These are phyloP conservation scores for Amblyopsis rosae DNA, from an alignment of 2,113 vertebrate species.

Conservation along the genomic window DNA sequence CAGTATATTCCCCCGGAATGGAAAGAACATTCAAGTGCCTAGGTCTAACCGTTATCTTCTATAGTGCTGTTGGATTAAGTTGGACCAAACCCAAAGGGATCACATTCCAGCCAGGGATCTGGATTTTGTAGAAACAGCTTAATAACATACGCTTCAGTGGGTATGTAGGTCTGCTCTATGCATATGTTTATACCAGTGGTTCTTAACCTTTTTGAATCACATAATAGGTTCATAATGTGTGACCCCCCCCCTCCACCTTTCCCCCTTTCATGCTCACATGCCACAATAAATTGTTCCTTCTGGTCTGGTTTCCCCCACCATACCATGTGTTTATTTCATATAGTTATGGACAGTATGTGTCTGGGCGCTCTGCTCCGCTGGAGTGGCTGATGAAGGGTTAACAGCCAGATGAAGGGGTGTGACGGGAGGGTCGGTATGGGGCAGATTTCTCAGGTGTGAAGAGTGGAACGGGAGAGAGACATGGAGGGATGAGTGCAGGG, in stretches of 20 bases:
- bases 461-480: slow-evolving; percentile 63
- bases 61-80: slow-evolving; percentile 71
- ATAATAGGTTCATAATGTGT: too few species aligned
- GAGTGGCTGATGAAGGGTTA: slow-evolving; percentile 64
- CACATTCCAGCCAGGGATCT: slow-evolving; percentile 72
- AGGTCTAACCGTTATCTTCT: slow-evolving; percentile 69
- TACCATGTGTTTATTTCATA: too few species aligned
- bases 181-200: slow-evolving; percentile 41
- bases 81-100: slow-evolving; percentile 68
- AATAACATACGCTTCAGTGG: slow-evolving; percentile 62
- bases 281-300: too few species aligned
- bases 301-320: too few species aligned
- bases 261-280: too few species aligned
- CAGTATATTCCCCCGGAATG: slow-evolving; percentile 62
- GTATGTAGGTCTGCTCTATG: slow-evolving; percentile 62
- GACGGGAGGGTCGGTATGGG: slow-evolving; percentile 50
- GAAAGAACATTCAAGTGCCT: slow-evolving; percentile 66
- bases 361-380: slow-evolving; percentile 39
- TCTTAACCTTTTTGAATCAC: too few species aligned
- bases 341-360: slow-evolving; percentile 17
- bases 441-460: slow-evolving; percentile 75
- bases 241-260: too few species aligned
- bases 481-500: slow-evolving; percentile 51
- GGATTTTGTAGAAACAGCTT: slow-evolving; percentile 49
- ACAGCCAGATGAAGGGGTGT: slow-evolving; percentile 51